Base-by-base conservation (phyloP, 2,113 vertebrate genomes). In the Platysteira castanea region DNA sequence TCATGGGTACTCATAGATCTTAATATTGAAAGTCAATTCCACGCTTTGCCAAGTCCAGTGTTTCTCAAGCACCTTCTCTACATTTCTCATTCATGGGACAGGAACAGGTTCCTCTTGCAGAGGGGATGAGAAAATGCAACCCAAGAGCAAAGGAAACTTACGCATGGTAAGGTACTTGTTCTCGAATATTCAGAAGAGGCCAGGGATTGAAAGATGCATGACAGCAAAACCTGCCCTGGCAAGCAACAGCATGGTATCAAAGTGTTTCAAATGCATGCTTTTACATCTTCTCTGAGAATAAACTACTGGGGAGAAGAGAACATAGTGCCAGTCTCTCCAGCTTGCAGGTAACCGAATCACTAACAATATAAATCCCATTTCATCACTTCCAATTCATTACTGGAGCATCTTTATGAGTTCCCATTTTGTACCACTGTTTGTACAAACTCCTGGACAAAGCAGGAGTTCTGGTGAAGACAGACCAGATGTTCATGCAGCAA, bases 1-100 rank as follows among this genome's bases (percentile, higher is more conserved):
- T 78, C 33, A n/a, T 1, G 26, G 44, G 59, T 85, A 57, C 75
- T 84, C 67, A 46, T 20, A 87, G 64, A 85, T 70, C 59, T 82
- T 70, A 15, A 60, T n/a, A 61, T 1, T 11, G 15, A 30, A 56
- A 85, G 39, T 3, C 41, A 65, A 61, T 44, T 52, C 42, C 59
- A 49, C 0, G 0, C 73, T 85, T 83, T 77, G 63, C 54, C 56
- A 88, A 63, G 31, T 4, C 20, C 0, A 0, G 12, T 2, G 0
- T 14, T 59, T 84, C 75, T 63, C 68, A 73, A 49, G 41, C 63
- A 41, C 42, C 50, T 83, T 80, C 54, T 69, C 70, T 0, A 0
- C 19, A 11, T 50, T 63, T 53, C 57, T 57, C 70, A 73, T 14
- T 60, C 57, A 57, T 0, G 0, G 24, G 61, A 46, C n/a, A 82